Conservation (phyloP, 1,140 invertebrate species). For the Drepana arcuata region DNA sequence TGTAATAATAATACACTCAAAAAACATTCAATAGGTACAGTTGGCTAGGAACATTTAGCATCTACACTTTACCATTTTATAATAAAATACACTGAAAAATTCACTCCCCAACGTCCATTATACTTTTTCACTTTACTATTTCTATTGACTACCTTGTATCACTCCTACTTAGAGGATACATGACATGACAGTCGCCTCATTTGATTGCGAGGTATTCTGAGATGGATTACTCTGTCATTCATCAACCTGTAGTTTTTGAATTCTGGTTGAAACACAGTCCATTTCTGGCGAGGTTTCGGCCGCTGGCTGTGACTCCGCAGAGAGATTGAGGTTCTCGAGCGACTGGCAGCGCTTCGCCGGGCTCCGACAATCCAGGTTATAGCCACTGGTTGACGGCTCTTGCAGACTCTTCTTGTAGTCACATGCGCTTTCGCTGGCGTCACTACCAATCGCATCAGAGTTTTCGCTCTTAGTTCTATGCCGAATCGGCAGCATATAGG, state of each 20-base stretch:
- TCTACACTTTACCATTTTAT: constrained; percentile 24
- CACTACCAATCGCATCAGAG: constrained; percentile 63
- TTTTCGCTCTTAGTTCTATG: constrained; percentile 75
- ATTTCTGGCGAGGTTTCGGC: constrained; percentile 52
- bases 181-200: constrained; percentile 14
- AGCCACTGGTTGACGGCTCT: constrained; percentile 55
- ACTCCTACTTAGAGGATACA: constrained; percentile 14
- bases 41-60: constrained; percentile 47
- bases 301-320: constrained; percentile 31
- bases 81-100: constrained; percentile 46
- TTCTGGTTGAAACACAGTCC: constrained; percentile 60
- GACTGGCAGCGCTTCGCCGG: constrained; percentile 59
- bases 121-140: constrained; percentile 30
- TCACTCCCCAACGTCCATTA: constrained; percentile 27
- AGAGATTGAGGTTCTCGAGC: constrained; percentile 55
- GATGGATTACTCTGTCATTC: constrained; percentile 47
- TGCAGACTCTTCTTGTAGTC: constrained; percentile 43
- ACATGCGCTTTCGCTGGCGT: constrained; percentile 40
- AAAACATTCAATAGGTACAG: constrained; percentile 31
- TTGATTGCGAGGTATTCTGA: constrained; percentile 14
- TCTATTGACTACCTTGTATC: constrained; percentile 11
- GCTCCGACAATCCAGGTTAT: constrained; percentile 28
- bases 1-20: constrained; percentile 29
- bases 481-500: constrained; percentile 65
- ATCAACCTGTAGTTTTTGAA: constrained; percentile 62